Evolutionary conservation across 2,888 invertebrate genomes (phyloP).

Genomic region (Polymixis lichenea): DNA sequence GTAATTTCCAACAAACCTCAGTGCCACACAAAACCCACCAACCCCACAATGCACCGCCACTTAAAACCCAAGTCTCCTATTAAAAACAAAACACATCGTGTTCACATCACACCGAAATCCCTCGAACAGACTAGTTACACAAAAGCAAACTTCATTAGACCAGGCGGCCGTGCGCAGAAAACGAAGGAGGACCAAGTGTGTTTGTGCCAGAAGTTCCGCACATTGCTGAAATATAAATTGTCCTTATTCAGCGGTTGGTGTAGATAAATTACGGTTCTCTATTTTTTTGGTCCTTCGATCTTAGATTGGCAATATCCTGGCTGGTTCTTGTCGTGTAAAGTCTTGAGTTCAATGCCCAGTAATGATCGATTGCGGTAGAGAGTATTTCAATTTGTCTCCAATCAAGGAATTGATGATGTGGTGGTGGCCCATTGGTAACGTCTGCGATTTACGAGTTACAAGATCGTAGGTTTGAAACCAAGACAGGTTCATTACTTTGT

Average conservation of each 20-base stretch:
- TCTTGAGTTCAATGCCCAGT: not conserved
- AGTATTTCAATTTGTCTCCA: slow-evolving; percentile 15
- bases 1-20: not conserved
- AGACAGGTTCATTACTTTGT: too few relatives aligned
- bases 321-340: slow-evolving; percentile 26
- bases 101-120: slow-evolving; percentile 52
- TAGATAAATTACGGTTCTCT: slow-evolving; percentile 42
- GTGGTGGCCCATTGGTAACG: too few relatives aligned
- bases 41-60: not conserved
- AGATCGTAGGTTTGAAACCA: too few relatives aligned
- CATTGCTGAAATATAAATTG: slow-evolving; percentile 58
- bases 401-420: not conserved
- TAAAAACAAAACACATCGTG: slow-evolving; percentile 42
- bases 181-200: slow-evolving; percentile 46
- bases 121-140: slow-evolving; percentile 48
- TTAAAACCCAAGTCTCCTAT: not conserved
- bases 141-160: slow-evolving; percentile 67
- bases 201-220: slow-evolving; percentile 43
- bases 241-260: slow-evolving; percentile 51
- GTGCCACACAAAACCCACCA: not conserved
- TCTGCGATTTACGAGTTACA: too few relatives aligned
- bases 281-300: slow-evolving; percentile 23
- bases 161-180: slow-evolving; percentile 62
- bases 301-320: slow-evolving; percentile 37
- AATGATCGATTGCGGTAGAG: not conserved